A percentile compares a stretch with the other conserved stretches of the same genome.
Conservation (phyloP, 2,113 vertebrate species). For the Chaenogobius annularis region DNA sequence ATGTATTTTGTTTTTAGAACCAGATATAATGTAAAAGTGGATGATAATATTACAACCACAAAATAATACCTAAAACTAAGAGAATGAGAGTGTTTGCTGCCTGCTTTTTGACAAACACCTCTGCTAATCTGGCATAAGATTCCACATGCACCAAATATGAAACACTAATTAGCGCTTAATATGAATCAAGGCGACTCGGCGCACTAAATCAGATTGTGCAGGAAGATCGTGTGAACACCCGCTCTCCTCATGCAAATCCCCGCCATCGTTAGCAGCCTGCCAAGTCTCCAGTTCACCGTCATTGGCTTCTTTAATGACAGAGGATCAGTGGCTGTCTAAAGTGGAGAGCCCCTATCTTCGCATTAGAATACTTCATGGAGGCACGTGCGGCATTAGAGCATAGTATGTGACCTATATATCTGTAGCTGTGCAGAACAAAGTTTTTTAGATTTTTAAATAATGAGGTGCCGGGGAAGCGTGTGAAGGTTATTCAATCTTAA, state of each 20-base stretch:
- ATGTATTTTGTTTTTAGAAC: no score
- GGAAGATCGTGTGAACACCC: constrained; percentile 29
- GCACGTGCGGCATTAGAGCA: constrained; percentile 68
- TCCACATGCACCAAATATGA: constrained; percentile 43
- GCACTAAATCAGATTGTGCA: constrained; percentile 38
- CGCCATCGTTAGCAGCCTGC: constrained; percentile 56
- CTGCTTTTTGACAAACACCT: constrained; percentile 33
- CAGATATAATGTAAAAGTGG: no score
- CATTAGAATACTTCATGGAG: constrained; percentile 58
- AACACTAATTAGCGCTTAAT: constrained; percentile 47
- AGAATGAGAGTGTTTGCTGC: constrained; percentile 1
- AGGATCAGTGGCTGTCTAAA: constrained; percentile 64
- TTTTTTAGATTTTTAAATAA: constrained; percentile 78
- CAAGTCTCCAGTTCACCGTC: constrained; percentile 47
- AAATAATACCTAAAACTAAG: constrained; percentile 1
- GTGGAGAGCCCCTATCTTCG: constrained; percentile 60
- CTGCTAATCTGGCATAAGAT: constrained; percentile 33
- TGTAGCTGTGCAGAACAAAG: constrained; percentile 60
- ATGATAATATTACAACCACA: not conserved
- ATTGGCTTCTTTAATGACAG: constrained; percentile 65
- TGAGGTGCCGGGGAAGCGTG: constrained; percentile 73
- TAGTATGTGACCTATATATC: constrained; percentile 74
- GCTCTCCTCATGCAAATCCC: constrained; percentile 36
- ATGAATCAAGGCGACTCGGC: constrained; percentile 37
- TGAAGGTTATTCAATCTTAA: constrained; percentile 84